Evolutionary conservation across 35 echinoderm and acorn worm species (phyloP).

Genomic region (Heliocidaris tuberculata): DNA sequence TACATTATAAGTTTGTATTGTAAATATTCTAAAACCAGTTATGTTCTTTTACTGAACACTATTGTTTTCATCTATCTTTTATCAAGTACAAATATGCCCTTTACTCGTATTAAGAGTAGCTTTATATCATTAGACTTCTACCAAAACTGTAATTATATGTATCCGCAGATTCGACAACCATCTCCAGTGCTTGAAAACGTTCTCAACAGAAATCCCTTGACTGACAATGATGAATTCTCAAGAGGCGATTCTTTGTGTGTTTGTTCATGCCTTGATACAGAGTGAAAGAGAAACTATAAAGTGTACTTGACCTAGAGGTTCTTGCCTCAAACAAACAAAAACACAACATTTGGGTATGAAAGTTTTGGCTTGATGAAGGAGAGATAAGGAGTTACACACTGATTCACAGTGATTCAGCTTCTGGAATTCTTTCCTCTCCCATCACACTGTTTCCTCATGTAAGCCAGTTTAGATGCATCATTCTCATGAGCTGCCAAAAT

Average conservation of each 20-base stretch:
- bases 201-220: neutral
- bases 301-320: conserved; percentile 8
- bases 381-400: conserved; percentile 16
- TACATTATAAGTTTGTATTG: no score
- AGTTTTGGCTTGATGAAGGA: neutral
- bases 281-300: neutral
- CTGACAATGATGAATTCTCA: neutral
- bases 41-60: no score
- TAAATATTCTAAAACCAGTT: no score
- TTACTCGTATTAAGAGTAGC: no score
- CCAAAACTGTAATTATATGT: neutral
- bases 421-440: conserved; percentile 15
- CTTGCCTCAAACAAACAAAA: neutral
- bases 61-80: no score
- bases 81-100: no score
- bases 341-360: neutral
- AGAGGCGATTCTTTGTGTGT: neutral
- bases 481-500: neutral
- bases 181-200: neutral
- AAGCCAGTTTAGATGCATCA: neutral
- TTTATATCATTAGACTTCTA: neutral
- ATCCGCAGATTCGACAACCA: neutral
- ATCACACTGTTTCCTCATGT: neutral
- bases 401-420: conserved; percentile 16
- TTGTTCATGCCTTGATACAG: neutral